Evolutionary conservation across 2,113 vertebrate genomes (phyloP), one percentile per base, ranked within the genome.

Genomic region (Actenoides lindsayi): DNA sequence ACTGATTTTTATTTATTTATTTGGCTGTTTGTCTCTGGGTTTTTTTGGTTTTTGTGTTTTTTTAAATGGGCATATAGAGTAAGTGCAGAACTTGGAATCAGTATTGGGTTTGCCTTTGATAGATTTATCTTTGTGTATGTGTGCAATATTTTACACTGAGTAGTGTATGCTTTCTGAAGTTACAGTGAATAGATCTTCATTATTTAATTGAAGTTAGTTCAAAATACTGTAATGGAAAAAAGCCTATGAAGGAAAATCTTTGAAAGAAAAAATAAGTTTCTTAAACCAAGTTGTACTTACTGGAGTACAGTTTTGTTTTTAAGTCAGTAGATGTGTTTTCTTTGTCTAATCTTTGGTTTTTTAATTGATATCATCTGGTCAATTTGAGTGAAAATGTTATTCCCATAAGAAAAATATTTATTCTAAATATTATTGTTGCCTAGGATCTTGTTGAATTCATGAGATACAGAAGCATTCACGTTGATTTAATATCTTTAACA

Each of bases 401-500:
- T 90, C 91, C 91, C 85, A 75, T 96, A 94, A 84, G 91, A 91
- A 90, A 96, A 93, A 92, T 94, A 89, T 95, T 96, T 95, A 92
- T 95, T 96, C 87, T 97, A 95, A 96, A 95, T 96, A 96, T 96
- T 97, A 80, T 93, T 90, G 96, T 96, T 97, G 93, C 96, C 94
- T 97, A 95, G 96, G 91, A 89, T 97, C 76, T 93, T 91, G 71
- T 65, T 96, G 92, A 96, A 94, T 96, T 94, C 67, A 74, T 69
- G 56, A 94, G 56, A 92, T 88, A 93, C 87, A 92, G 93, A 94
- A 95, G 80, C 83, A 94, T 73, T 93, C 62, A 84, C 83, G 35
- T 48, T 94, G 92, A 87, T 95, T 85, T 95, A 91, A 85, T 96
- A 74, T 90, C 86, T 94, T 77, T 51, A 80, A 85, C 68, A 89